A percentile compares a stretch with the other conserved stretches of the same genome.
These are phyloP conservation scores for Phalacrocorax brasilianus DNA, from an alignment of 2,113 vertebrate species.

Conservation along the genomic window DNA sequence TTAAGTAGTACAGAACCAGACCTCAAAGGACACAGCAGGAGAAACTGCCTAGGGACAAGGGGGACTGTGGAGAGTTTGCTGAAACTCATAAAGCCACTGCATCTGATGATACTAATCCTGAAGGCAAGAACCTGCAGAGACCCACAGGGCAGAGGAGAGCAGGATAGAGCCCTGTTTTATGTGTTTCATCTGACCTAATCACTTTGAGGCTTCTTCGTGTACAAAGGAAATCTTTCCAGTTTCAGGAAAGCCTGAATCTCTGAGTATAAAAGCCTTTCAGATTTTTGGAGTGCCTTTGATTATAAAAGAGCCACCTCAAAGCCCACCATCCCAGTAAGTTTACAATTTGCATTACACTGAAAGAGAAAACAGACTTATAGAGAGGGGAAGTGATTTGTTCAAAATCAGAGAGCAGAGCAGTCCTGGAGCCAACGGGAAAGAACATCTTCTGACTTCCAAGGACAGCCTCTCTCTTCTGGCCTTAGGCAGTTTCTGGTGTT, in stretches of 20 bases:
- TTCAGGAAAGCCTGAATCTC: not conserved
- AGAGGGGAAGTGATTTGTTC: not conserved
- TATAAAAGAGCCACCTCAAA: not conserved
- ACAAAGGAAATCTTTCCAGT: not conserved
- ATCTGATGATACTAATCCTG: not conserved
- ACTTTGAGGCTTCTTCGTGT: not conserved
- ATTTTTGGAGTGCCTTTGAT: not conserved
- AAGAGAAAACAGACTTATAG: not conserved
- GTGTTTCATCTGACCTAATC: not conserved
- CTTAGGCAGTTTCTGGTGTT: not conserved
- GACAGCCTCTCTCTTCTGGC: not conserved
- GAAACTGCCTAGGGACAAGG: not conserved
- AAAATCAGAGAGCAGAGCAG: not conserved
- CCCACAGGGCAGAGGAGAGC: not conserved
- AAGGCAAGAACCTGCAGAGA: not conserved
- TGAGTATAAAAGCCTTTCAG: not conserved
- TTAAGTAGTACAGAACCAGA: not conserved
- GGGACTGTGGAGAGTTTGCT: not conserved
- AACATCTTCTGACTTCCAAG: not conserved
- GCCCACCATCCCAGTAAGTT: not conserved
- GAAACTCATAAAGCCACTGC: not conserved
- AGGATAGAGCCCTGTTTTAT: not conserved
- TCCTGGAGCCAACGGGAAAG: not conserved
- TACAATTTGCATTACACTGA: not conserved
- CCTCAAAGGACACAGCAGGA: not conserved